Conservation (phyloP, 2,888 invertebrate genomes). For the Lycophotia porphyrea region DNA sequence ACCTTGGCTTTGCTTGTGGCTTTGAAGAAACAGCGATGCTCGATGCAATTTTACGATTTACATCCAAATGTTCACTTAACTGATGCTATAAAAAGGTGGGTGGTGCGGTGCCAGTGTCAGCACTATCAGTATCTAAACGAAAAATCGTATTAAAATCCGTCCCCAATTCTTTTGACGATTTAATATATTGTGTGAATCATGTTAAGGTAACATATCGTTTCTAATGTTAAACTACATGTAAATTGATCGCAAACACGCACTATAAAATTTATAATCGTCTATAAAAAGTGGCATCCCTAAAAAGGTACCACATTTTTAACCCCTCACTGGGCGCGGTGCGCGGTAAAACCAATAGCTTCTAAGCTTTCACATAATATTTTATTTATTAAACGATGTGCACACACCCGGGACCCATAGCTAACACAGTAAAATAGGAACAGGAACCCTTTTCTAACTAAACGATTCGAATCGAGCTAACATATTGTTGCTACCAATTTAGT, state of each 20-base stretch:
- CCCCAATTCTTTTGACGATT: background rate
- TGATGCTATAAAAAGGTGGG: conserved; percentile 60
- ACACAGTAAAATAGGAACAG: conserved; percentile 73
- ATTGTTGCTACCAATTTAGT: conserved; percentile 11
- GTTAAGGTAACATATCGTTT: background rate
- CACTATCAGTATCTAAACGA: background rate
- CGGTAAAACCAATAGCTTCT: conserved; percentile 69
- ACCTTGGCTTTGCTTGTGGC: conserved; percentile 58
- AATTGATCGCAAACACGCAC: conserved; percentile 22
- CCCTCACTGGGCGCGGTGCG: conserved; percentile 77
- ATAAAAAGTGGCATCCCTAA: conserved; percentile 53
- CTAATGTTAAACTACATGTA: conserved; percentile 27
- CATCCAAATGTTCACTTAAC: conserved; percentile 66
- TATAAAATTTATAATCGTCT: conserved; percentile 2
- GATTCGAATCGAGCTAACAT: conserved; percentile 21
- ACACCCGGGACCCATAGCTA: conserved; percentile 76
- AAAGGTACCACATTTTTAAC: conserved; percentile 75
- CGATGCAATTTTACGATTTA: conserved; percentile 68
- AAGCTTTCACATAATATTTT: conserved; percentile 84
- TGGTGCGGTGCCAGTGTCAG: background rate
- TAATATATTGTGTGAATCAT: background rate
- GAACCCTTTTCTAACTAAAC: conserved; percentile 70
- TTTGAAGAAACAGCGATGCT: conserved; percentile 64
- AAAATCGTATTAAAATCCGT: background rate
- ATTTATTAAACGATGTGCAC: conserved; percentile 82